Conservation (phyloP, 2,797 vertebrate genomes). For the Darevskia nairensis region DNA sequence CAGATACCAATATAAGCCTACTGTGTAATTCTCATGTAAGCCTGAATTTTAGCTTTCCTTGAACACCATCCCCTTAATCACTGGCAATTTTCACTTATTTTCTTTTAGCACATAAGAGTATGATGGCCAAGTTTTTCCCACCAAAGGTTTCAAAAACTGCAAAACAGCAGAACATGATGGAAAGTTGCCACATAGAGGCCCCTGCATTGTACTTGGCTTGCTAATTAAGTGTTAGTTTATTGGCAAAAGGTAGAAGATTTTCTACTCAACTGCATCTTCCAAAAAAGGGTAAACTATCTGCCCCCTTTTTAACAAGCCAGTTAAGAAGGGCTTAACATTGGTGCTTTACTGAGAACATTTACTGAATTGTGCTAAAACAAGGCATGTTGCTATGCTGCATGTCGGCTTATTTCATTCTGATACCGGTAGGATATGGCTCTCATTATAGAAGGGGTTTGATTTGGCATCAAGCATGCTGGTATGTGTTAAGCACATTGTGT, state of each 20-base stretch:
- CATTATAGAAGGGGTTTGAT: background rate
- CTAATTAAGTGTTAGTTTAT: conserved; percentile 65
- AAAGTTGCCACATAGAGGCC: conserved; percentile 57
- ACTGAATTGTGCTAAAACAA: background rate
- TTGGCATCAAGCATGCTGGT: too few species aligned
- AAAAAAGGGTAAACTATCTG: conserved; percentile 40
- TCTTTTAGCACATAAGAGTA: conserved; percentile 48
- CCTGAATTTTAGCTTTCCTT: conserved; percentile 37
- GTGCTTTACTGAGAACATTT: conserved; percentile 39
- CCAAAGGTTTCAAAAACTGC: conserved; percentile 56
- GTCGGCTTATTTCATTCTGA: background rate
- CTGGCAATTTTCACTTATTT: conserved; percentile 12
- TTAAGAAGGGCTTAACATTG: conserved; percentile 35
- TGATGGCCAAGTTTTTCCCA: conserved; percentile 53
- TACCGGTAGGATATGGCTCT: background rate
- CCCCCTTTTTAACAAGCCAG: conserved; percentile 34
- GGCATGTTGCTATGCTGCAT: background rate
- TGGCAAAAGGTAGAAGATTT: conserved; percentile 45
- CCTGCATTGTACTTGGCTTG: conserved; percentile 56
- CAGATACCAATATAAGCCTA: background rate
- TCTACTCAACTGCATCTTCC: conserved; percentile 43
- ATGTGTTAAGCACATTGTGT: background rate
- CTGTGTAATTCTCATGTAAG: conserved; percentile 6
- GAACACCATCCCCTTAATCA: conserved; percentile 1
- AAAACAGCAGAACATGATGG: conserved; percentile 64